These are phyloP conservation scores for Drosophila setosimentum DNA, from an alignment of 2,888 invertebrate species.

Conservation along the genomic window DNA sequence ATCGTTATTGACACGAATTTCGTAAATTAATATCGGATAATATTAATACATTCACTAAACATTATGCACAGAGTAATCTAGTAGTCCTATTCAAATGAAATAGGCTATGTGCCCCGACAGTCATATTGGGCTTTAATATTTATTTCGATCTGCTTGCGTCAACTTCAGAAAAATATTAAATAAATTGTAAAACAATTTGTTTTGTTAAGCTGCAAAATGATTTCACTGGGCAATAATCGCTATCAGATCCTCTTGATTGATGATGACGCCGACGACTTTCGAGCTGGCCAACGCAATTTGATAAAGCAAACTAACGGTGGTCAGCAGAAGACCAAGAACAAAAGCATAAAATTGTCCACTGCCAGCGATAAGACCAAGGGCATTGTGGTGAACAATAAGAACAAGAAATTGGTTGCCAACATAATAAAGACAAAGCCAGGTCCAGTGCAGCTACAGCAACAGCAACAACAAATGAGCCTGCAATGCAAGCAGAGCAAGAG, in stretches of 20 bases:
- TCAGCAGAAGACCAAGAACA: not conserved
- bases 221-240: constrained; percentile 30
- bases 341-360: not conserved
- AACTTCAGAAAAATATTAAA: not conserved
- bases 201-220: constrained; percentile 15
- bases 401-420: not conserved
- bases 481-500: not conserved
- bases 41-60: not conserved
- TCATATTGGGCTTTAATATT: not conserved
- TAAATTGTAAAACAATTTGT: not conserved
- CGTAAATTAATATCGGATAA: not conserved
- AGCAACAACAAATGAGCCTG: not conserved
- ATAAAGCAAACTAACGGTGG: not conserved
- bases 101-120: not conserved
- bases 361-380: not conserved
- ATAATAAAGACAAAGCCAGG: not conserved
- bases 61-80: not conserved
- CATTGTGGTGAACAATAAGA: not conserved
- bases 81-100: not conserved
- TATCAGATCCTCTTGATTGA: constrained; percentile 45
- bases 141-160: not conserved
- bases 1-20: not conserved
- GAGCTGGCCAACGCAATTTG: not conserved
- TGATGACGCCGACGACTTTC: constrained; percentile 17
- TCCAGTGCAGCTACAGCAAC: not conserved